Conservation (phyloP, 1,140 invertebrate genomes). For the Musca vetustissima region DNA sequence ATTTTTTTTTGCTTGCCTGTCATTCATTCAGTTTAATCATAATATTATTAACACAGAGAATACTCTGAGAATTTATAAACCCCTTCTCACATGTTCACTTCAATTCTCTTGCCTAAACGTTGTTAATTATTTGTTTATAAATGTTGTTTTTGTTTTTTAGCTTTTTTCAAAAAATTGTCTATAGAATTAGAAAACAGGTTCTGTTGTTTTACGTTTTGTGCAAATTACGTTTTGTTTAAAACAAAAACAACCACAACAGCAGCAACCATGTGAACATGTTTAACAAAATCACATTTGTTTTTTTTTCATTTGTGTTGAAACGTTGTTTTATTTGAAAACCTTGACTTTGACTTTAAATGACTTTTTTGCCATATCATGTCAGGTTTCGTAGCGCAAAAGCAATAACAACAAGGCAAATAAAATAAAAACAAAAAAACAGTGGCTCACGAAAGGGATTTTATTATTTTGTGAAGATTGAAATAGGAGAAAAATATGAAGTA, state of each 20-base stretch:
- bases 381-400: neutral
- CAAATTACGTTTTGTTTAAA: slow-evolving; percentile 15
- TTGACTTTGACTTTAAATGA: slow-evolving; percentile 56
- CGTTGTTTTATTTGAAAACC: slow-evolving; percentile 36
- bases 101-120: too few relatives aligned
- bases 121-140: too few relatives aligned
- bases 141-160: too few relatives aligned
- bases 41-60: too few relatives aligned
- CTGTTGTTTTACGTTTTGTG: slow-evolving; percentile 6
- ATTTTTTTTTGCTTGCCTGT: too few relatives aligned
- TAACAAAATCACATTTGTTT: too few relatives aligned
- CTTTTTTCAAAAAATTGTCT: too few relatives aligned
- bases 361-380: slow-evolving; percentile 28
- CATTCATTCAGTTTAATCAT: too few relatives aligned
- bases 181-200: slow-evolving; percentile 19
- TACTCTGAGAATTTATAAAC: too few relatives aligned
- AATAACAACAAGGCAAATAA: slow-evolving; percentile 6
- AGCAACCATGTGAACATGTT: too few relatives aligned
- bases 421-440: neutral
- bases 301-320: neutral
- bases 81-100: too few relatives aligned
- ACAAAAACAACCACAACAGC: neutral
- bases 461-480: neutral
- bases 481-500: too few relatives aligned
- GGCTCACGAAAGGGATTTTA: neutral